Base-by-base conservation (phyloP, 2,888 invertebrate genomes). In the Sabatieria punctata region DNA sequence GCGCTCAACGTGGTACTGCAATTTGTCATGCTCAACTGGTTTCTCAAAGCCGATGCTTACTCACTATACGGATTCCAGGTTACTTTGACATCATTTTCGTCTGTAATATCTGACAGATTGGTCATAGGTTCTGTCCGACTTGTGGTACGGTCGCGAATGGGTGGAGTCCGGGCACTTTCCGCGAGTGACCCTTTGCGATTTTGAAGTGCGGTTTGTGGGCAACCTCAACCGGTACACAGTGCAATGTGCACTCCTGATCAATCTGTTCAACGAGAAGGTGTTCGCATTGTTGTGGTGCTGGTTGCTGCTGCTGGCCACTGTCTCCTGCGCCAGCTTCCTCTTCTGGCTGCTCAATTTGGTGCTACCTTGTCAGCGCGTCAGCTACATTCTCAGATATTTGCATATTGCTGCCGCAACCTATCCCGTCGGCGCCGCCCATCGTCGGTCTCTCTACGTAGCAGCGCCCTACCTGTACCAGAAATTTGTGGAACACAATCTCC, bases 281-380 rank as follows among this genome's bases (percentile, higher is more conserved):
- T 60, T 60, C 46, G 60, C 60, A 21, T 60, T 63, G 44, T 53
- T 62, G 37, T 62, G 62, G 62, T 54, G 55, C 45, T 62, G 62
- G 62, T 63, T 63, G 41, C 52, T 59, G 43, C 47, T 62, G 6
- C 49, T 62, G 15, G 53, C 53, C 8, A 45, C 54, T 25, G 55
- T 59, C 44, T 61, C 61, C 4, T 4, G 18, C 4, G 19, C 21
- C 39, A 39, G 39, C 2, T 53, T 58, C 24, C 26, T 61, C 30
- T 56, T 57, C 46, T 61, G 61, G 61, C 36, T 61, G 6, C 52
- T 55, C 2, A 57, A 58, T 47, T 54, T 53, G 2, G 41, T 57
- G n/a, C 48, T 62, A 18, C 50, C 48, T 23, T 51, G 55, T 13
- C 60, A 60, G 46, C 30, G 30, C 8, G 8, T 30, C 8, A 30